These are phyloP conservation scores for Tricholaema leucomelas DNA, from an alignment of 2,113 vertebrate species.

Conservation along the genomic window DNA sequence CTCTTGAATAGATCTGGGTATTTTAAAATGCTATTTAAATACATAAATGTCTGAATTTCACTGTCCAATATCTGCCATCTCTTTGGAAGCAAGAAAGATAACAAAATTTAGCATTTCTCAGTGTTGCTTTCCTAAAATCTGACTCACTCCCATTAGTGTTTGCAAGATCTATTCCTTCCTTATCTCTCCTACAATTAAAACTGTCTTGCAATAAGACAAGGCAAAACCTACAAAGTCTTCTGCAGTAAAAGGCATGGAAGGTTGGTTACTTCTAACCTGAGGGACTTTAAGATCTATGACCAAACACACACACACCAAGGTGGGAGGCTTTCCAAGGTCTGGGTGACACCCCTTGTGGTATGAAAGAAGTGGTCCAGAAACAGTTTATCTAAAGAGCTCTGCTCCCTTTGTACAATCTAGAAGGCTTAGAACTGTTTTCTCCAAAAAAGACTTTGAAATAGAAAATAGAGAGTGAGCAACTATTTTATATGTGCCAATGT, in stretches of 20 bases:
- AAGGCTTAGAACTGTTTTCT: not conserved
- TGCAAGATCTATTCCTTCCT: not conserved
- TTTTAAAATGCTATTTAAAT: not conserved
- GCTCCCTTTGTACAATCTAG: too few species aligned
- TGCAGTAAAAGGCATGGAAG: not conserved
- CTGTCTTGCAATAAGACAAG: not conserved
- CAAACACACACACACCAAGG: rapidly evolving
- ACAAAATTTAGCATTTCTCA: rapidly evolving
- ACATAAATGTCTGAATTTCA: not conserved
- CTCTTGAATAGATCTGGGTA: not conserved
- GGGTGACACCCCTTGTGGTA: not conserved
- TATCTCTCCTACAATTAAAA: not conserved
- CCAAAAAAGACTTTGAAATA: not conserved
- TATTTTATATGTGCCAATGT: not conserved
- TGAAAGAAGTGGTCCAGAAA: not conserved
- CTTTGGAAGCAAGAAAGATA: not conserved
- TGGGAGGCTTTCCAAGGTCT: not conserved
- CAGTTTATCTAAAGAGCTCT: too few species aligned
- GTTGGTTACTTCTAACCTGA: not conserved
- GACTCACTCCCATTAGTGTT: not conserved
- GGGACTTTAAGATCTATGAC: not conserved
- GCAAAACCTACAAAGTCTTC: not conserved
- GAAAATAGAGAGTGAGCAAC: not conserved
- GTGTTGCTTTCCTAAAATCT: not conserved
- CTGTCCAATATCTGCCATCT: not conserved